Evolutionary conservation across 2,888 invertebrate species (phyloP), one percentile per base, ranked within the genome.

Genomic region (Aromia moschata): DNA sequence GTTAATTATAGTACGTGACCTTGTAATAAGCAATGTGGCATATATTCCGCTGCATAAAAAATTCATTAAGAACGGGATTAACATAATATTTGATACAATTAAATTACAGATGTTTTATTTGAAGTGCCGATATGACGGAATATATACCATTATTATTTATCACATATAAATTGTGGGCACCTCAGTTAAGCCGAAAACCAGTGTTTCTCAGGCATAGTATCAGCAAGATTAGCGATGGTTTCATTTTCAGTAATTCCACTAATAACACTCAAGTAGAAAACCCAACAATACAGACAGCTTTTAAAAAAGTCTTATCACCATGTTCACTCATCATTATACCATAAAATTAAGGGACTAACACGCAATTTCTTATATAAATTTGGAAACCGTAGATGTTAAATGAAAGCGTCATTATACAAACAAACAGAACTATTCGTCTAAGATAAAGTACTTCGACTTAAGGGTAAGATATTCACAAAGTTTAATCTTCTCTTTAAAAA

Each of bases 181-280:
- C 25, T 25, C n/a, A n/a, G n/a, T n/a, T 25, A 7, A 25, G 25
- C 25, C 25, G 25, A n/a, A n/a, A n/a, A n/a, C n/a, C 25, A 41
- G 30, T 45, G 53, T 53, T 55, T 59, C 38, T 49, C 44, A 41
- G 36, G 55, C 54, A 59, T 55, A 55, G 59, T 55, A 15, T 49
- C 49, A 47, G 54, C 46, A 20, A 55, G 41, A 44, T 46, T 59
- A 49, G 49, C 38, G 17, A 45, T 30, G 30, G 14, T 56, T 40
- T 46, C 25, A 38, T 36, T 56, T 40, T 46, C 25, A 38, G 30
- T 56, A 45, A 45, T 59, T 63, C 61, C 61, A 54, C 45, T 56
- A 59, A 55, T 62, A 67, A 69, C 65, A 68, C 68, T 69, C 68
- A 69, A 67, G 68, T 69, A 70, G 66, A 70, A 70, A 70, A 70